phyloP scores from a whole-genome alignment of 2,888 invertebrate species.

The Mactromeris polynyma region DNA sequence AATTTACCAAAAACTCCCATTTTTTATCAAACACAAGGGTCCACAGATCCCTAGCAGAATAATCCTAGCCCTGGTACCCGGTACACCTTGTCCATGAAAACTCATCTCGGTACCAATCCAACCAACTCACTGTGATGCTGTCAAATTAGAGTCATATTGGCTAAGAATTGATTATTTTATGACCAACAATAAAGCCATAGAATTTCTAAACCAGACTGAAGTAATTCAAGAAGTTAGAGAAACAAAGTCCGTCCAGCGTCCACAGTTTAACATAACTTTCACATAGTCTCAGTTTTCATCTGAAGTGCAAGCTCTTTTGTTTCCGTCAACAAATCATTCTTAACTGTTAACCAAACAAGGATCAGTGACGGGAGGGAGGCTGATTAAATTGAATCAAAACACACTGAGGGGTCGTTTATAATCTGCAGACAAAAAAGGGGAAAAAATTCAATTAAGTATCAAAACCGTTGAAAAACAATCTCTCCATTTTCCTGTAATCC shows the following conservation, averaged over 20 bases:
- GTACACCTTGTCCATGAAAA: no score
- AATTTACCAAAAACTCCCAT: no score
- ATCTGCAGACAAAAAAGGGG: neutral
- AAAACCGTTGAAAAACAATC: neutral
- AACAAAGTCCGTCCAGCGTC: neutral
- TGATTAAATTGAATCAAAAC: slow-evolving; percentile 10
- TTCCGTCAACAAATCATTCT: neutral
- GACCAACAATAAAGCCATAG: neutral
- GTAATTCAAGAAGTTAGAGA: neutral
- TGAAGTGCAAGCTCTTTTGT: neutral
- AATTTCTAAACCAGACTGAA: neutral
- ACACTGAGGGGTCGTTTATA: neutral
- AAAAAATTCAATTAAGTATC: slow-evolving; percentile 9
- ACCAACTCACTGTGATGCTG: neutral
- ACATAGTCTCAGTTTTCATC: neutral
- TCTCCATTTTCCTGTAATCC: neutral
- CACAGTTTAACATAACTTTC: neutral
- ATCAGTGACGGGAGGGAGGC: neutral
- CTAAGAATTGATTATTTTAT: neutral
- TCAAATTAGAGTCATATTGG: neutral
- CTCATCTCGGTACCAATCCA: no score
- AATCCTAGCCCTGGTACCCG: no score
- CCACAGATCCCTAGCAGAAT: no score
- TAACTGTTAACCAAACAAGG: slow-evolving; percentile 3
- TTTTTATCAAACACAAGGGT: no score